Percentiles rank a stretch among this genome's conserved stretches.
These are phyloP conservation scores for Entosphenus tridentatus DNA, from an alignment of 2,113 vertebrate species.

Conservation along the genomic window DNA sequence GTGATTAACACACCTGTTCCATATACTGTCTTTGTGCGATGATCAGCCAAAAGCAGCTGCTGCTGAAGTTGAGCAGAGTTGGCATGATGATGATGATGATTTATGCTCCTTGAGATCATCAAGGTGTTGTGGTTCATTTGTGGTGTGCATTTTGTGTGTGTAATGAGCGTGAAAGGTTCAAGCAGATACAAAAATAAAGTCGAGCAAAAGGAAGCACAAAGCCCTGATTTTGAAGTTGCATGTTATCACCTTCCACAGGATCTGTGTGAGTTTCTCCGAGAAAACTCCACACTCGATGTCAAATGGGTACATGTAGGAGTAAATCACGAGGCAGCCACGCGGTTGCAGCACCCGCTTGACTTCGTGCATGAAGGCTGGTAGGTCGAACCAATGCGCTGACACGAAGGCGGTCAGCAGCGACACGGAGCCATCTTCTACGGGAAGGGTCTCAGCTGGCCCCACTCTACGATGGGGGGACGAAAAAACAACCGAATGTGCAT, in stretches of 20 bases:
- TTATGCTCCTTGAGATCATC: no score
- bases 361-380: constrained; percentile 24
- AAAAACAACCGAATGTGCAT: no score
- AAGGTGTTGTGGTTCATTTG: no score
- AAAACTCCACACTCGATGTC: constrained; percentile 20
- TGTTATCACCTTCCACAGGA: constrained; percentile 29
- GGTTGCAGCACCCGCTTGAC: constrained; percentile 28
- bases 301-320: constrained; percentile 29
- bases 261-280: constrained; percentile 19
- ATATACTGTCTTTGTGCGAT: no score
- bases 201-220: no score
- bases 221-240: neutral
- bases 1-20: no score
- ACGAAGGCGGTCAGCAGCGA: constrained; percentile 34
- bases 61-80: no score
- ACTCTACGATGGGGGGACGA: neutral
- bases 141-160: no score
- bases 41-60: no score
- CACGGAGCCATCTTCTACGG: constrained; percentile 22
- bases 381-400: constrained; percentile 45
- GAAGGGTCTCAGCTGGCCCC: constrained; percentile 34
- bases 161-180: no score
- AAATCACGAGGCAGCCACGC: constrained; percentile 27
- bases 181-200: no score
- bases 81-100: no score